Conservation (phyloP, 2,888 invertebrate genomes). For the Luffia ferchaultella region DNA sequence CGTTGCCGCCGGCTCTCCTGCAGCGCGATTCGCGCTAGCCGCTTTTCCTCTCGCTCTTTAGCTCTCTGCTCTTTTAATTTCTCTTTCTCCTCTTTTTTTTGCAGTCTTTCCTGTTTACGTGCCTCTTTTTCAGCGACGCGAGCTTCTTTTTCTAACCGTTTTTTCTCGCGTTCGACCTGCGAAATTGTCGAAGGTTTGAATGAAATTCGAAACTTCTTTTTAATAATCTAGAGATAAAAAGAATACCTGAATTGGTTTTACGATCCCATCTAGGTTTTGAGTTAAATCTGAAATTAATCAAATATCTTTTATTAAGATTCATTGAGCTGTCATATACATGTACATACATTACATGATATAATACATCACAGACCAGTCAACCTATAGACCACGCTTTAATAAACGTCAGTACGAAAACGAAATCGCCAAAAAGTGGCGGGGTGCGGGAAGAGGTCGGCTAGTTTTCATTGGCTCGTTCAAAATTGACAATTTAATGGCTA, state of each 20-base stretch:
- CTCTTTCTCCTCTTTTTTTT: constrained; percentile 57
- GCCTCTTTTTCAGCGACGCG: constrained; percentile 58
- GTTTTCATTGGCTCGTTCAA: too few relatives aligned
- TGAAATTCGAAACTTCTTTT: constrained; percentile 5
- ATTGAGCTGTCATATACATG: too few relatives aligned
- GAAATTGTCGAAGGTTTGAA: constrained; percentile 6
- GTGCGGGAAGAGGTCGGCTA: too few relatives aligned
- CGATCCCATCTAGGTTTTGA: neutral
- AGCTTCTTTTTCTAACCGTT: constrained; percentile 60
- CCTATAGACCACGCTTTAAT: too few relatives aligned
- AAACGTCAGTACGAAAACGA: too few relatives aligned
- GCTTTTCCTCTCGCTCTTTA: constrained; percentile 56
- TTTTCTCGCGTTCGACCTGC: constrained; percentile 61
- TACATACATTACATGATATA: too few relatives aligned
- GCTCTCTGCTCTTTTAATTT: constrained; percentile 51
- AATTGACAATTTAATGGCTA: too few relatives aligned
- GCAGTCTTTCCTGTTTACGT: constrained; percentile 46
- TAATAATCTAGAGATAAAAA: too few relatives aligned
- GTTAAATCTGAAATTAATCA: constrained; percentile 1
- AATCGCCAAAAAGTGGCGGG: too few relatives aligned
- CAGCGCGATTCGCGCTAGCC: constrained; percentile 40
- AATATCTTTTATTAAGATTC: neutral
- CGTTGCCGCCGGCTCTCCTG: constrained; percentile 47
- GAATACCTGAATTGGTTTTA: constrained; percentile 43
- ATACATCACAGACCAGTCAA: too few relatives aligned